phyloP scores from a whole-genome alignment of 2,113 vertebrate genomes.

The Embiotoca jacksoni region DNA sequence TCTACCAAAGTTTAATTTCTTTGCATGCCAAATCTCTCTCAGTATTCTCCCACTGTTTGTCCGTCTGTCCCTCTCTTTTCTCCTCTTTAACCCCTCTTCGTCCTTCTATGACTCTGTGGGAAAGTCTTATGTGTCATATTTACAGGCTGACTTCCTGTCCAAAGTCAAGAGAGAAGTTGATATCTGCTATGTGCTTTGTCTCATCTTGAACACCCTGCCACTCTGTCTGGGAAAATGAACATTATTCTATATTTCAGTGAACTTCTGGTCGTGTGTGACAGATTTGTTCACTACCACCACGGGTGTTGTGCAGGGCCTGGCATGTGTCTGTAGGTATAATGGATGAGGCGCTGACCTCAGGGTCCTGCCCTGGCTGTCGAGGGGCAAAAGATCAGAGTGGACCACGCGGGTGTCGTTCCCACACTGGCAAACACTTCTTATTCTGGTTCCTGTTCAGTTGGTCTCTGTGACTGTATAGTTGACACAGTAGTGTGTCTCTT shows the following conservation, averaged over 20 bases:
- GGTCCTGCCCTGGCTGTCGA: slow-evolving; percentile 23
- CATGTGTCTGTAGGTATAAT: slow-evolving; percentile 43
- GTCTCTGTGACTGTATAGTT: not conserved
- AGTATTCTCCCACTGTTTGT: slow-evolving; percentile 2
- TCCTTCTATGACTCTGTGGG: slow-evolving; percentile 36
- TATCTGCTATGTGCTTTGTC: slow-evolving; percentile 23
- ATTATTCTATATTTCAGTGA: not conserved
- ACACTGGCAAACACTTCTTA: slow-evolving; percentile 23
- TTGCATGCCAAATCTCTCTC: not conserved
- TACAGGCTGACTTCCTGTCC: slow-evolving; percentile 67
- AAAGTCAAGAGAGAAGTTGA: slow-evolving; percentile 19
- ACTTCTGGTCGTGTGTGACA: slow-evolving; percentile 11
- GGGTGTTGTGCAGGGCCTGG: slow-evolving; percentile 16
- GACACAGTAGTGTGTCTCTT: not conserved
- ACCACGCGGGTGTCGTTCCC: slow-evolving; percentile 46
- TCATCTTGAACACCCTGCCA: not conserved
- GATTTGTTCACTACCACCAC: slow-evolving; percentile 22
- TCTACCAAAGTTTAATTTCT: slow-evolving; percentile 17
- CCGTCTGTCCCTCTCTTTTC: slow-evolving; percentile 1
- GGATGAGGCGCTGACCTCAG: slow-evolving; percentile 59
- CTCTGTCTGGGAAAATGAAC: slow-evolving; percentile 15
- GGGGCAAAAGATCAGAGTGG: slow-evolving; percentile 58
- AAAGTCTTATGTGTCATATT: slow-evolving; percentile 64
- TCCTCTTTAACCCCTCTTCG: not conserved
- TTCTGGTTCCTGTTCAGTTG: not conserved